Percentiles rank a stretch among this genome's conserved stretches.
phyloP scores from a whole-genome alignment of 2,113 vertebrate species.

The Condylura cristata region DNA sequence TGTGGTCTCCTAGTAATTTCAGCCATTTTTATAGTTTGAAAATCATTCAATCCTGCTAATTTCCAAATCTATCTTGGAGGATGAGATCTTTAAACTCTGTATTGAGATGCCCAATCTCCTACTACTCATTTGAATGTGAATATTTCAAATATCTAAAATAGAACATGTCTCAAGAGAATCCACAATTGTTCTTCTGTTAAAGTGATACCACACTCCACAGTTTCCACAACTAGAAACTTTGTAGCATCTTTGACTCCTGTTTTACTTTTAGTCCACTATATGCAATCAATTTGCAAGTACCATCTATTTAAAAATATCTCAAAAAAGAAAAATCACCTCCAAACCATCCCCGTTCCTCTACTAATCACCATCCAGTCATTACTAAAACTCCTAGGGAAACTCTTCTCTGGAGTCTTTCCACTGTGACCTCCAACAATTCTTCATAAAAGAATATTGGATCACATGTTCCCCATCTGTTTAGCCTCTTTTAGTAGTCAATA shows the following conservation, averaged over 20 bases:
- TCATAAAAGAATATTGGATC: background rate
- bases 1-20: background rate
- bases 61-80: background rate
- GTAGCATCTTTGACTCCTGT: background rate
- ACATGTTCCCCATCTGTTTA: background rate
- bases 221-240: background rate
- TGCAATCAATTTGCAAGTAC: background rate
- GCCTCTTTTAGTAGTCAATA: background rate
- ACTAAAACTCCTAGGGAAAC: background rate
- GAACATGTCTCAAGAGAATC: background rate
- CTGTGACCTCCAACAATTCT: background rate
- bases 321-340: background rate
- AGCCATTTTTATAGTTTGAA: background rate
- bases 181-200: background rate
- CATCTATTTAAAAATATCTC: background rate
- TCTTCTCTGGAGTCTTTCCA: background rate
- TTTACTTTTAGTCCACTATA: background rate
- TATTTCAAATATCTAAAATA: background rate
- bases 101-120: background rate
- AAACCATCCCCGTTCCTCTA: background rate
- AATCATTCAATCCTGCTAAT: background rate
- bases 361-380: background rate
- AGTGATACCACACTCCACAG: background rate
- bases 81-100: background rate
- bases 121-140: background rate